These are phyloP conservation scores for Pitangus sulphuratus DNA, from an alignment of 2,797 vertebrate species.

Conservation along the genomic window DNA sequence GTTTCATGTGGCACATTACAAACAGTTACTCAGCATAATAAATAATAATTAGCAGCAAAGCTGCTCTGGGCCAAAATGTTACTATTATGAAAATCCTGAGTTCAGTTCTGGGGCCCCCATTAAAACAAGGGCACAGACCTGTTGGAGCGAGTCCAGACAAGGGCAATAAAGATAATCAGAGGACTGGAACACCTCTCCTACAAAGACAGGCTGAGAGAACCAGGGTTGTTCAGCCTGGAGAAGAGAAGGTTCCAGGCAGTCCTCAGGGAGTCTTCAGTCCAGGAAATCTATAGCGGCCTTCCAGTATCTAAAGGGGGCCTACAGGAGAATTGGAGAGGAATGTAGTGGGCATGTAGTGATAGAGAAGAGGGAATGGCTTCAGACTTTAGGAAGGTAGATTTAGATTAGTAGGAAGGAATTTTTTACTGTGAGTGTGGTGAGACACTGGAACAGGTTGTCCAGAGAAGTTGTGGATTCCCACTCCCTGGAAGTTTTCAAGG, in stretches of 20 bases:
- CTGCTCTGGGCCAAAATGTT: background rate
- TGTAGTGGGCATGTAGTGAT: too few relatives aligned
- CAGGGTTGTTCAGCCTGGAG: background rate
- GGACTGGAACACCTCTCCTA: background rate
- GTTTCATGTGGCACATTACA: background rate
- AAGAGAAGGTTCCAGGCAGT: background rate
- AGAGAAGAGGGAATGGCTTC: background rate
- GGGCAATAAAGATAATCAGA: background rate
- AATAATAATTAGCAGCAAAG: background rate
- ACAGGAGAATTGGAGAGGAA: background rate
- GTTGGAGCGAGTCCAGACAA: background rate
- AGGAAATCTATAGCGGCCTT: background rate
- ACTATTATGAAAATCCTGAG: background rate
- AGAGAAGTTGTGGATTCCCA: background rate
- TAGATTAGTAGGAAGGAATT: background rate
- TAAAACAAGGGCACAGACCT: background rate
- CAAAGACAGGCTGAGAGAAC: background rate
- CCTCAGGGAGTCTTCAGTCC: background rate
- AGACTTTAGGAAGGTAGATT: background rate
- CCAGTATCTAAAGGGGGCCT: background rate
- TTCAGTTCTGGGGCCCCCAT: background rate
- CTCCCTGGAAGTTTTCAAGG: accelerated
- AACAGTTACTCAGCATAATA: background rate
- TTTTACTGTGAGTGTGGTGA: background rate
- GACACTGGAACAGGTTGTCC: background rate